Evolutionary conservation across 2,113 vertebrate species (phyloP).

Genomic region (Nothoprocta perdicaria): DNA sequence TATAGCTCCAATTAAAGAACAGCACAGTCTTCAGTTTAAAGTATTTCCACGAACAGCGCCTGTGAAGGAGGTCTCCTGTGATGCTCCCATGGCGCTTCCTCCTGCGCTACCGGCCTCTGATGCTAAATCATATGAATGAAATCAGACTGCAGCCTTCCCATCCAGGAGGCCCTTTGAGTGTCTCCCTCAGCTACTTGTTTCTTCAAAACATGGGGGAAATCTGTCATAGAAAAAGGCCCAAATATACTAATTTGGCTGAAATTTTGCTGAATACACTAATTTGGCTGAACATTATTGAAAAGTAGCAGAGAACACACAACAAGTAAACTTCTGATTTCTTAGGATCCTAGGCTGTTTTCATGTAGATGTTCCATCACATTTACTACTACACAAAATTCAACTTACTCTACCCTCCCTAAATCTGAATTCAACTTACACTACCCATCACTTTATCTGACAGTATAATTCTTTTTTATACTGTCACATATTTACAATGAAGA

Average conservation of each 20-base stretch:
- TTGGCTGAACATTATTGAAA: background rate
- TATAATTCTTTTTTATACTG: background rate
- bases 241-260: background rate
- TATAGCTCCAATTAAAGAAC: background rate
- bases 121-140: background rate
- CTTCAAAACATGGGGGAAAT: background rate
- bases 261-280: background rate
- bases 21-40: background rate
- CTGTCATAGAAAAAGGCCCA: background rate
- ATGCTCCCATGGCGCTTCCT: background rate
- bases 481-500: background rate
- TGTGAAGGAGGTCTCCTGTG: background rate
- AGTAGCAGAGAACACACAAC: background rate
- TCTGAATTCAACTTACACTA: background rate
- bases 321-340: background rate
- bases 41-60: background rate
- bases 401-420: background rate
- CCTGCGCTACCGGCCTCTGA: background rate
- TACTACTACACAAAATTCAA: background rate
- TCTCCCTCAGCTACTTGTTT: background rate
- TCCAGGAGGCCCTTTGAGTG: background rate
- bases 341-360: background rate
- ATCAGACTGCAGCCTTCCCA: background rate
- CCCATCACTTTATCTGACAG: too few species aligned
- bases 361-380: fast-evolving